Base-by-base conservation (phyloP, 2,888 invertebrate species). In the Diarsia mendica region DNA sequence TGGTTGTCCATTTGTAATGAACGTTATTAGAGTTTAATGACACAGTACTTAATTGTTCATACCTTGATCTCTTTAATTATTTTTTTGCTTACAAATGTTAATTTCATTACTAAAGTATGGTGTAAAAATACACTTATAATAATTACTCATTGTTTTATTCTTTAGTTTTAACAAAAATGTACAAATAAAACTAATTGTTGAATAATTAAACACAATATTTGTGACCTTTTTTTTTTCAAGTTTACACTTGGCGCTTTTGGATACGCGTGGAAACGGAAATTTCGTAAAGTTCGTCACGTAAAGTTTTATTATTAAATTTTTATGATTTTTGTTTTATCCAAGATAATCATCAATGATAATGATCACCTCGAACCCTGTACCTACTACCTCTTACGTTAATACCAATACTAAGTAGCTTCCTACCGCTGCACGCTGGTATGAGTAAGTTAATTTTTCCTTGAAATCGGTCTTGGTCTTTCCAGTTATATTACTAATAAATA, bases 381-480 rank as follows among this genome's bases (percentile, higher is more conserved):
- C n/a, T 53, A n/a, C 10, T n/a, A 53, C 55, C 55, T 10, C 23
- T 55, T 55, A 13, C 10, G 55, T 23, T 53, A n/a, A 23, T 28
- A 23, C 23, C 39, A 39, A 39, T 39, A 39, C 39, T 39, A 39
- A 39, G 8, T 2, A 15, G 28, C 15, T 8, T 44, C 18, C 13
- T 20, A 5, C 15, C 1, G 20, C 20, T n/a, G n/a, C n/a, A n/a
- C n/a, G n/a, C n/a, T 9, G 28, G 4, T 60, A 23, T 53, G 18
- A 28, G 10, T 77, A 20, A 46, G 46, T 39, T 0, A 20, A 11
- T n/a, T 28, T 63, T 49, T 28, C 58, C 68, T 60, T 67, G 51
- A 75, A 51, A 65, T n/a, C 39, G 23, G 49, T 75, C 20, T 39
- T 60, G 58, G 28, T 18, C 2, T 76, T 81, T 76, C 64, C 39